Conservation (phyloP, 2,888 invertebrate species). For the Brenthis hecate region DNA sequence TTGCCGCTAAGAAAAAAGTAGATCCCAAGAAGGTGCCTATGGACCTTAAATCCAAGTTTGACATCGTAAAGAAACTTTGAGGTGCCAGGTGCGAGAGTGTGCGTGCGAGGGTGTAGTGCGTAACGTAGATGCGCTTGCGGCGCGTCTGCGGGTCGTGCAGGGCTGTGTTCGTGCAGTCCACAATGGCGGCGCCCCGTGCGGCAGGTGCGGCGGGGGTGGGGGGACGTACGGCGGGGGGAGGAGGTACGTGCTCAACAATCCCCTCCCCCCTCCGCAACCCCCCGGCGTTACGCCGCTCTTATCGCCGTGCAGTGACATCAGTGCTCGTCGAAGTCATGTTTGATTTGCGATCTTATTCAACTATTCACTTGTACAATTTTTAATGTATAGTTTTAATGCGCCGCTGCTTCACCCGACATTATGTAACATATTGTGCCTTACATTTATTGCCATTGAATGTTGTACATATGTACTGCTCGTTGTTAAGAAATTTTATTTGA, state of each 20-base stretch:
- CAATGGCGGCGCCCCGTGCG: constrained; percentile 37
- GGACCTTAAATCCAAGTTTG: constrained; percentile 95
- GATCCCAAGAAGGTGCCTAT: constrained; percentile 95
- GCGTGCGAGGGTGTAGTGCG: constrained; percentile 40
- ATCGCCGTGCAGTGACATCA: constrained; percentile 38
- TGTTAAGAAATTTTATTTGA: constrained; percentile 45
- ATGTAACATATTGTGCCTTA: constrained; percentile 46
- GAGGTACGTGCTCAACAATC: constrained; percentile 18
- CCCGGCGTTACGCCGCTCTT: constrained; percentile 34
- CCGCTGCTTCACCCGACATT: constrained; percentile 43
- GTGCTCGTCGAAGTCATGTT: constrained; percentile 38
- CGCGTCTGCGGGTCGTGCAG: constrained; percentile 34
- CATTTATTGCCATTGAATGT: constrained; percentile 46
- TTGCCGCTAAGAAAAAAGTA: constrained; percentile 92
- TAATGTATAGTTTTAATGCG: constrained; percentile 39
- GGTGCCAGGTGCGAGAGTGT: constrained; percentile 36
- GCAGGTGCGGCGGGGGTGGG: constrained; percentile 44
- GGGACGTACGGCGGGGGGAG: constrained; percentile 41
- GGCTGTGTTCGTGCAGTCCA: constrained; percentile 16
- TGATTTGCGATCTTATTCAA: constrained; percentile 36
- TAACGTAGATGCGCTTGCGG: constrained; percentile 41
- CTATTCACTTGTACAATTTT: constrained; percentile 34
- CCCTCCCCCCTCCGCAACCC: constrained; percentile 40
- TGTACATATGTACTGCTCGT: constrained; percentile 47
- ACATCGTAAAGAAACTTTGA: constrained; percentile 96